Conservation (phyloP, 2,797 vertebrate species). For the Paedocypris micromegethes region DNA sequence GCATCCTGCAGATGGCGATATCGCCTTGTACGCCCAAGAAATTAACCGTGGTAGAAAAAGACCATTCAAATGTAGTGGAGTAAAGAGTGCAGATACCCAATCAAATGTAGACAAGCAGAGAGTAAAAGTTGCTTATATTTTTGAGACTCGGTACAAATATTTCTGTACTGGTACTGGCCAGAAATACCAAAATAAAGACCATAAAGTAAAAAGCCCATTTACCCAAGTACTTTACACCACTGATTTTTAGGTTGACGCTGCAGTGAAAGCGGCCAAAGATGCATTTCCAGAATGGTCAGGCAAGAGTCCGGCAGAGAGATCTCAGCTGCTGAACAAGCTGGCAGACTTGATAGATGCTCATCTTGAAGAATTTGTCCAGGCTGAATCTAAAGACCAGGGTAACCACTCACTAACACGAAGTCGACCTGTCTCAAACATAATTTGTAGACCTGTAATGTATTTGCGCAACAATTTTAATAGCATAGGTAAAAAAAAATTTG, state of each 20-base stretch:
- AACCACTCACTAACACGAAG: conserved; percentile 6
- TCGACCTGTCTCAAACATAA: too few species aligned
- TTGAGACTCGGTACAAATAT: too few species aligned
- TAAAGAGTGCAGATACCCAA: too few species aligned
- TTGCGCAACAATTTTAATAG: too few species aligned
- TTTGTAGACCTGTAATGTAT: too few species aligned
- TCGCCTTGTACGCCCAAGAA: too few species aligned
- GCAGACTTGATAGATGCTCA: conserved; percentile 83
- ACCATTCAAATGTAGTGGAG: too few species aligned
- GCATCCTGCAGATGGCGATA: too few species aligned
- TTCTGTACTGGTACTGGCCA: not conserved
- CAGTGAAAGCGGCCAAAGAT: conserved; percentile 80
- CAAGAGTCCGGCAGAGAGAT: conserved; percentile 74
- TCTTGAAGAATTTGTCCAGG: conserved; percentile 82
- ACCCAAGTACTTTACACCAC: not conserved
- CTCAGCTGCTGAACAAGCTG: conserved; percentile 77
- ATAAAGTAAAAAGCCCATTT: not conserved
- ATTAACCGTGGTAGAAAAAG: too few species aligned
- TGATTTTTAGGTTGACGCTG: conserved; percentile 75
- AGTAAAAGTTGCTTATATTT: too few species aligned
- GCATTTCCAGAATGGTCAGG: conserved; percentile 86
- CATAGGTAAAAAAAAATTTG: too few species aligned
- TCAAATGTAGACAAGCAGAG: too few species aligned
- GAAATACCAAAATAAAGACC: not conserved
- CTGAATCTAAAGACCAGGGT: conserved; percentile 97